Evolutionary conservation across 2,797 vertebrate species (phyloP).

Genomic region (Gallirallus australis): DNA sequence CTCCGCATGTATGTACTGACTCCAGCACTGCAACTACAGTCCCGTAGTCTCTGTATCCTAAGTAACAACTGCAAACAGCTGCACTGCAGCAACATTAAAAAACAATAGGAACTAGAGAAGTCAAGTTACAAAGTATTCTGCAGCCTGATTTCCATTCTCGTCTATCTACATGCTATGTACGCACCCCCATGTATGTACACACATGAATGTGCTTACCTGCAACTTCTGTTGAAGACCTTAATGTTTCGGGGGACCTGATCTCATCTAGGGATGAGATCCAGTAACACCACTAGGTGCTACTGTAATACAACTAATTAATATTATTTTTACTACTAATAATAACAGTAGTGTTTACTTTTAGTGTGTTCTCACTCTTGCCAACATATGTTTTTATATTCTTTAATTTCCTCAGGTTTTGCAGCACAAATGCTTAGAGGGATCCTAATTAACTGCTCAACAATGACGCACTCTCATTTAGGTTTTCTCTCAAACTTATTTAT

Average conservation of each 20-base stretch:
- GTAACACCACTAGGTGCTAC: constrained; percentile 71
- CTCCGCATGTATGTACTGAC: fast-evolving
- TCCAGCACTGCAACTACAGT: background rate
- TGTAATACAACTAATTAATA: constrained; percentile 74
- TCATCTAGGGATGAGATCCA: constrained; percentile 38
- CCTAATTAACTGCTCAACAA: constrained; percentile 49
- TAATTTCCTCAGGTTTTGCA: constrained; percentile 30
- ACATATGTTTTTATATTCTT: constrained; percentile 1
- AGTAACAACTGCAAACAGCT: background rate
- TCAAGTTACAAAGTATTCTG: background rate
- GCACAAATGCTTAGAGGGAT: constrained; percentile 5
- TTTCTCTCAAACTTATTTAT: constrained; percentile 70
- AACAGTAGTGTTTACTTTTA: constrained; percentile 43
- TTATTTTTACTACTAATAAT: constrained; percentile 57
- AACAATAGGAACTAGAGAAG: background rate
- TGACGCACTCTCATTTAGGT: constrained; percentile 47
- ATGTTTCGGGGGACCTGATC: background rate
- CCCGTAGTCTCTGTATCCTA: background rate
- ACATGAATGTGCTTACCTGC: background rate
- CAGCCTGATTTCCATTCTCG: background rate
- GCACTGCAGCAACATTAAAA: background rate
- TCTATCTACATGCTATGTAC: background rate
- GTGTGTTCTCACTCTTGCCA: constrained; percentile 3
- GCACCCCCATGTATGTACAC: fast-evolving
- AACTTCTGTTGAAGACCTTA: background rate